Percentiles rank a stretch among this genome's conserved stretches.
Evolutionary conservation across 2,113 vertebrate genomes (phyloP).

Genomic region (Gopherus flavomarginatus): DNA sequence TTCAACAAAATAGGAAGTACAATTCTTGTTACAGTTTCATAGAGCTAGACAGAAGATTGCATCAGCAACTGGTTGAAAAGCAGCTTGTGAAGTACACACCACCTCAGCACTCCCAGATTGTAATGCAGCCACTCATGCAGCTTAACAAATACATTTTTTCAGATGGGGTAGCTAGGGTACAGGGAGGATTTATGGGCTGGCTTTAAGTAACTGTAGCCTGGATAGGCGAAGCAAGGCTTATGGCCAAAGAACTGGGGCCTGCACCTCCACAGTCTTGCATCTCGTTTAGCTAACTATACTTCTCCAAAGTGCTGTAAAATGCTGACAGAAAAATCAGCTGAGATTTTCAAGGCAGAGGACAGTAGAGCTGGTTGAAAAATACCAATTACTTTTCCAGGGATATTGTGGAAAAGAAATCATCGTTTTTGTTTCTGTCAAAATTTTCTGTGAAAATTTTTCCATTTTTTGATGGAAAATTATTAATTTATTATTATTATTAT

Average conservation of each 20-base stretch:
- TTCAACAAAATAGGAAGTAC: neutral
- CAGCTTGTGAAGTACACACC: neutral
- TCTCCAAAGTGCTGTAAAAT: neutral
- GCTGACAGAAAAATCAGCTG: neutral
- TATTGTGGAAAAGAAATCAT: neutral
- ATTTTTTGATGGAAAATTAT: too few relatives aligned
- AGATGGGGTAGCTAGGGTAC: neutral
- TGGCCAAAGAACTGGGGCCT: neutral
- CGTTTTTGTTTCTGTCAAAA: neutral
- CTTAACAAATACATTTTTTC: neutral
- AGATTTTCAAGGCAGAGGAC: neutral
- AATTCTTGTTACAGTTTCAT: neutral
- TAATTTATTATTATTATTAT: too few relatives aligned
- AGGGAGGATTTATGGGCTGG: neutral
- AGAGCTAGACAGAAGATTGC: neutral
- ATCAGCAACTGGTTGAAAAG: neutral
- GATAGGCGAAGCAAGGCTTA: neutral
- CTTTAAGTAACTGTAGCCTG: neutral
- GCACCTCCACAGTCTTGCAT: neutral
- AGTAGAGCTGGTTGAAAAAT: neutral
- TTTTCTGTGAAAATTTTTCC: neutral
- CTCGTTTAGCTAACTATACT: neutral
- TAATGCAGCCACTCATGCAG: neutral
- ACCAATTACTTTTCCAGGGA: neutral
- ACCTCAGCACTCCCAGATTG: neutral